Evolutionary conservation across 2,888 invertebrate species (phyloP).

Genomic region (Synanthedon vespiformis): DNA sequence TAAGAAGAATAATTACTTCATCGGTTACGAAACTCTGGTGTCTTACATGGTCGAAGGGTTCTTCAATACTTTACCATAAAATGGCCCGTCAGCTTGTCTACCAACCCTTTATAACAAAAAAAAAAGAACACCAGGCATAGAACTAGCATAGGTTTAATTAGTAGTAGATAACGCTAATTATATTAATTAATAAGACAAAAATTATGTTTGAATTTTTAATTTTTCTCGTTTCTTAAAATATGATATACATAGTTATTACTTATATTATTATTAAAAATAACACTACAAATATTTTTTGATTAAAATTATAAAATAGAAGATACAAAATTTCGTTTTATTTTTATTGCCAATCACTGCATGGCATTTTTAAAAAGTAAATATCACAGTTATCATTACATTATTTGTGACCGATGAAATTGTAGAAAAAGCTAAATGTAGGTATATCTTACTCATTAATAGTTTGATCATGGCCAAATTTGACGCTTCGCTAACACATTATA

Average conservation of each 20-base stretch:
- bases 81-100: no score
- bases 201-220: constrained; percentile 1
- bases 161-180: not conserved
- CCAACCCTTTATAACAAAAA: no score
- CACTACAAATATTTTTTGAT: constrained; percentile 15
- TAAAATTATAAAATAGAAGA: constrained; percentile 15
- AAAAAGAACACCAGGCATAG: no score
- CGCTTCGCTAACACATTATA: no score
- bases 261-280: constrained; percentile 11
- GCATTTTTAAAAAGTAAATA: constrained; percentile 67
- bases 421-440: constrained; percentile 22
- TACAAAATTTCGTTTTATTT: constrained; percentile 40
- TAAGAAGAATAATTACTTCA: no score
- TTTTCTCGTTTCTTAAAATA: constrained; percentile 15
- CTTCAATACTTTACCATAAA: no score
- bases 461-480: no score
- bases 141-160: not conserved
- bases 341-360: constrained; percentile 50
- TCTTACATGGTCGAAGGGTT: no score
- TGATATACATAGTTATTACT: constrained; percentile 12
- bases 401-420: constrained; percentile 58
- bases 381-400: constrained; percentile 68
- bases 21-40: no score
- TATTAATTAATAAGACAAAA: constrained; percentile 2
- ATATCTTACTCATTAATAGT: constrained; percentile 12